Evolutionary conservation across 2,113 vertebrate species (phyloP), one percentile per base, ranked within the genome.

Genomic region (Phalacrocorax pelagicus): DNA sequence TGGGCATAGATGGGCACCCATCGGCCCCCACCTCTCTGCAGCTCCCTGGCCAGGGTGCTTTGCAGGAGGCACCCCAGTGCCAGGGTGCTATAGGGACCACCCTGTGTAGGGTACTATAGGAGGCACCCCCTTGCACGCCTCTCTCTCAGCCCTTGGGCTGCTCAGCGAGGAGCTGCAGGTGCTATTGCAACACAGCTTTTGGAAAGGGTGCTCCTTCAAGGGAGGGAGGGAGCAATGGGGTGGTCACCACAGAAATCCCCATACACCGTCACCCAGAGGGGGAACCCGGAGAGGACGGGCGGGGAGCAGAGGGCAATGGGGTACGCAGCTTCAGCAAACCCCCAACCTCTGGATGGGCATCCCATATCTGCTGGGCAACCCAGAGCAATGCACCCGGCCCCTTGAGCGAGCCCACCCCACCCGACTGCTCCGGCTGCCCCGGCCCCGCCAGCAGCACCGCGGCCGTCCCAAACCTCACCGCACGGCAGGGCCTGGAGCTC

Each of bases 1-100:
- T 0, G 0, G 21, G 55, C 69, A 62, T 0, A 34, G 88, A 70
- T 1, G 14, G 38, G 71, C 82, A 67, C 49, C 62, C 74, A 32
- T 4, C 30, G 14, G 17, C 57, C 66, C 34, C 75, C 15, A 4
- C 5, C 46, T 16, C 27, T 3, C 63, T 22, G 40, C 8, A 34
- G 47, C 5, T 66, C 30, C 51, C 61, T 52, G 51, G 57, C 17
- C 11, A 34, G 19, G 54, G 42, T 38, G 78, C 17, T 24, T 15
- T 5, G 54, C 3, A 59, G 44, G 12, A 29, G 42, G 11, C 14
- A n/a, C 4, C 6, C 32, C 10, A 2, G 22, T 46, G 59, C 34
- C 51, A 40, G 71, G 51, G 16, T 30, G n/a, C 19, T 73, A 52
- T 4, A 58, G 61, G 52, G 40, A 44, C 5, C 12, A 58, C 52